A percentile compares a stretch with the other conserved stretches of the same genome.
phyloP scores from a whole-genome alignment of 1,140 invertebrate genomes.

The Bemisia tabaci region DNA sequence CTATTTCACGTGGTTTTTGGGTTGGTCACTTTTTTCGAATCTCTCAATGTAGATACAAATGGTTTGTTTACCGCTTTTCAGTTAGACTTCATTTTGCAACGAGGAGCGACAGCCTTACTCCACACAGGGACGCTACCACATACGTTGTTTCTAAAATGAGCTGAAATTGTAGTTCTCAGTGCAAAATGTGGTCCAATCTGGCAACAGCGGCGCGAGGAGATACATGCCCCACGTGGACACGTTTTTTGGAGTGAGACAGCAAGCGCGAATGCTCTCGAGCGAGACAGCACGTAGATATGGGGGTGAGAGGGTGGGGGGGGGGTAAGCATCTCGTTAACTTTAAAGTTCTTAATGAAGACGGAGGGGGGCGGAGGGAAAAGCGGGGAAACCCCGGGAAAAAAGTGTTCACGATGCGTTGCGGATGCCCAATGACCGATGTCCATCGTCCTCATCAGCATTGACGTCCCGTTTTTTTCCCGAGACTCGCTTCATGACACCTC shows the following conservation, averaged over 20 bases:
- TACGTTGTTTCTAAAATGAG: no score
- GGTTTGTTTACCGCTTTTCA: no score
- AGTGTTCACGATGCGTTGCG: background rate
- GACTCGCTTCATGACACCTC: background rate
- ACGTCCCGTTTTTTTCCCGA: background rate
- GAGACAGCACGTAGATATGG: background rate
- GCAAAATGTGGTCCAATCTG: no score
- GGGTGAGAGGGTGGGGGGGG: background rate
- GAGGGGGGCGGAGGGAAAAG: background rate
- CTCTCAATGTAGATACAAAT: no score
- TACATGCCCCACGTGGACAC: background rate
- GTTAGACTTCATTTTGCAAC: no score
- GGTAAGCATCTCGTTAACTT: background rate
- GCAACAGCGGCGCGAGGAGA: no score
- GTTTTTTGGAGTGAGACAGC: background rate
- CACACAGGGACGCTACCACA: no score
- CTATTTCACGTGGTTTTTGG: no score
- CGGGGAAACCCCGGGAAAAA: background rate
- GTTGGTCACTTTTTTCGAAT: no score
- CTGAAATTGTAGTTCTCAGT: no score
- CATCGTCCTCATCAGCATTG: background rate
- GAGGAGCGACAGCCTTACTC: no score
- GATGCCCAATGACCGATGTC: background rate
- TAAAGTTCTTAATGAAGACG: background rate
- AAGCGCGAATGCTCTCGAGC: background rate